phyloP scores from a whole-genome alignment of 2,113 vertebrate genomes.

The Australoheros scitulus region DNA sequence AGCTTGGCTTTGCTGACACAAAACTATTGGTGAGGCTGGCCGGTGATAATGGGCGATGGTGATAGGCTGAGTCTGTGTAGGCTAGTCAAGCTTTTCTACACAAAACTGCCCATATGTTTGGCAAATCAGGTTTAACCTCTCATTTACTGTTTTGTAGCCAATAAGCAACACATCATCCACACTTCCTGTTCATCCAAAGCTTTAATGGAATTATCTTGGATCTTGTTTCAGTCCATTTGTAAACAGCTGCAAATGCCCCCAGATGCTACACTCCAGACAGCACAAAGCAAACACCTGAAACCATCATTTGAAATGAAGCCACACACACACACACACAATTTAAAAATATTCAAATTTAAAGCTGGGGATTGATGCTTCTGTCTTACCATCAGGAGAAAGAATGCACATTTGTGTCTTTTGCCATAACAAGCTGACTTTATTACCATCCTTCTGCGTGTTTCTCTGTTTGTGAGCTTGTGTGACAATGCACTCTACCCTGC shows the following conservation, averaged over 20 bases:
- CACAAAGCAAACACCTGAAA: neutral
- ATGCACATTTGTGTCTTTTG: neutral
- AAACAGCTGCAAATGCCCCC: neutral
- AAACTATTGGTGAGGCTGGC: neutral
- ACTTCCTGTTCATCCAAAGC: neutral
- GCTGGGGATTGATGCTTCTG: neutral
- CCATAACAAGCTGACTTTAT: conserved; percentile 33
- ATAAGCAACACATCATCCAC: neutral
- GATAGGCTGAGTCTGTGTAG: neutral
- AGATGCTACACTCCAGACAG: conserved; percentile 6
- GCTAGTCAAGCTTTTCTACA: neutral
- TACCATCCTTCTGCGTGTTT: neutral
- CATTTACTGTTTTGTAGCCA: neutral
- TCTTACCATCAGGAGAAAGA: neutral
- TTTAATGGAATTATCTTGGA: neutral
- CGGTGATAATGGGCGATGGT: neutral
- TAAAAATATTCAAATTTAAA: neutral
- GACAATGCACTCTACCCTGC: conserved; percentile 22
- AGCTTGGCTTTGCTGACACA: neutral
- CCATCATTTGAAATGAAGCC: neutral
- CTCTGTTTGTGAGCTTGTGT: conserved; percentile 7
- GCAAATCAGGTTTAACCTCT: neutral
- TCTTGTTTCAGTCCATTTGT: neutral
- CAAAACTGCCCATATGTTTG: neutral
- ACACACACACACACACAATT: neutral